These are phyloP conservation scores for Cyanoderma ruficeps DNA, from an alignment of 2,113 vertebrate species.

Conservation along the genomic window DNA sequence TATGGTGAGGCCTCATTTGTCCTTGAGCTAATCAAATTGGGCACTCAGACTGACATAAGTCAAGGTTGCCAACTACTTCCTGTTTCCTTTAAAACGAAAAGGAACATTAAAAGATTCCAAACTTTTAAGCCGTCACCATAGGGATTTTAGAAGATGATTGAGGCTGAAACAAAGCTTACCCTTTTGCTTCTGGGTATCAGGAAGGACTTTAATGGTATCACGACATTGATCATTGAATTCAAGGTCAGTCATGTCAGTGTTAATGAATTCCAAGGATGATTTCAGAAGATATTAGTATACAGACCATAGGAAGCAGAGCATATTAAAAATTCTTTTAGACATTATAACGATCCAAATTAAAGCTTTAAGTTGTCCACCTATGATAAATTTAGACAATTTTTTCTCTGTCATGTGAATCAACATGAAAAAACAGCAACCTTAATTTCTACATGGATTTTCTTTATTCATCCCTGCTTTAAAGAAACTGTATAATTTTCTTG, in stretches of 20 bases:
- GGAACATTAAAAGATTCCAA: conserved; percentile 37
- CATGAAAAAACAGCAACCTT: not conserved
- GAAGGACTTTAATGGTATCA: conserved; percentile 30
- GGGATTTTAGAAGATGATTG: conserved; percentile 37
- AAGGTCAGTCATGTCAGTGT: conserved; percentile 11
- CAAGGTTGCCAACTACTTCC: conserved; percentile 38
- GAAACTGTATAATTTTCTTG: not conserved
- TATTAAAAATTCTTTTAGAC: not conserved
- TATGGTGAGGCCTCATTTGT: not conserved
- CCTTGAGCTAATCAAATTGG: conserved; percentile 5
- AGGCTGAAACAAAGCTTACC: conserved; percentile 20
- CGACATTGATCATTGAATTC: conserved; percentile 8
- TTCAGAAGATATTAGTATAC: not conserved
- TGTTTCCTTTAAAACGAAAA: conserved; percentile 49
- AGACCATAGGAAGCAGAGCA: not conserved
- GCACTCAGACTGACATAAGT: not conserved
- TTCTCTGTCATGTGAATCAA: not conserved
- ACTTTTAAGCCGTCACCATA: conserved; percentile 25
- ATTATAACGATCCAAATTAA: not conserved
- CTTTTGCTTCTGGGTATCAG: conserved; percentile 59
- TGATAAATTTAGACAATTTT: not conserved
- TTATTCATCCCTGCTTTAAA: not conserved
- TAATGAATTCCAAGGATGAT: conserved; percentile 15
- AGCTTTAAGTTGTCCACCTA: not conserved
- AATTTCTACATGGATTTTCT: not conserved